Evolutionary conservation across 1,140 invertebrate species (phyloP).

Genomic region (Portunus trituberculatus): DNA sequence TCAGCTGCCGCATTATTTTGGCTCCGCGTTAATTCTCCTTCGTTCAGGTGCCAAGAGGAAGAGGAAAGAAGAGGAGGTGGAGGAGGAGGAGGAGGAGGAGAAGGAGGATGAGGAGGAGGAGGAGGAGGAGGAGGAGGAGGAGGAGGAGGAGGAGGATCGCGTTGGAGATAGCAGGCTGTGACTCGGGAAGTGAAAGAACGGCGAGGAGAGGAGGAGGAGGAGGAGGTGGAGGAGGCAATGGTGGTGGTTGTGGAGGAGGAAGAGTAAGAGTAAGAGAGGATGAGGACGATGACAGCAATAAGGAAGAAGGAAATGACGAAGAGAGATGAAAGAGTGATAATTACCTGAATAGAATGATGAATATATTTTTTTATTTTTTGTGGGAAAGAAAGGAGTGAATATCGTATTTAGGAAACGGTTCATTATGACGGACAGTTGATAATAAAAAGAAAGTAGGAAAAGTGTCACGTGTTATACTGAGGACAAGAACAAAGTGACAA

Average conservation of each 20-base stretch:
- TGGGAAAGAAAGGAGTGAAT: not conserved
- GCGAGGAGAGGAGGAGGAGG: not conserved
- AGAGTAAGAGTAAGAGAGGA: not conserved
- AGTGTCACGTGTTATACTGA: too few species aligned
- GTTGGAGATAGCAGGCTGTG: not conserved
- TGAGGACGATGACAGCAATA: not conserved
- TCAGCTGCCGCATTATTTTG: not conserved
- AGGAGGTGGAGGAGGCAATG: too few species aligned
- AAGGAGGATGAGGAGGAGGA: too few species aligned
- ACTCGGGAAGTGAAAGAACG: not conserved
- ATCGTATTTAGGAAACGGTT: too few species aligned
- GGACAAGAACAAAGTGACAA: too few species aligned
- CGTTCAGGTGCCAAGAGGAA: slow-evolving; percentile 3
- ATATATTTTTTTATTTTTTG: too few species aligned
- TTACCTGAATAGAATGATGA: too few species aligned
- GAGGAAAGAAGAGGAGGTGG: not conserved
- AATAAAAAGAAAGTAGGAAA: too few species aligned
- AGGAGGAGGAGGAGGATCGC: not conserved
- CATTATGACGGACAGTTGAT: too few species aligned
- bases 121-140: not conserved
- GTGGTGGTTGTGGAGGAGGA: too few species aligned
- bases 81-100: not conserved
- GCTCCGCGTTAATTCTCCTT: not conserved
- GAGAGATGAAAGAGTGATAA: not conserved
- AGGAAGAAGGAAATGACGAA: not conserved